A percentile compares a stretch with the other conserved stretches of the same genome.
Evolutionary conservation across 2,888 invertebrate genomes (phyloP).

Genomic region (Epicampocera succincta): DNA sequence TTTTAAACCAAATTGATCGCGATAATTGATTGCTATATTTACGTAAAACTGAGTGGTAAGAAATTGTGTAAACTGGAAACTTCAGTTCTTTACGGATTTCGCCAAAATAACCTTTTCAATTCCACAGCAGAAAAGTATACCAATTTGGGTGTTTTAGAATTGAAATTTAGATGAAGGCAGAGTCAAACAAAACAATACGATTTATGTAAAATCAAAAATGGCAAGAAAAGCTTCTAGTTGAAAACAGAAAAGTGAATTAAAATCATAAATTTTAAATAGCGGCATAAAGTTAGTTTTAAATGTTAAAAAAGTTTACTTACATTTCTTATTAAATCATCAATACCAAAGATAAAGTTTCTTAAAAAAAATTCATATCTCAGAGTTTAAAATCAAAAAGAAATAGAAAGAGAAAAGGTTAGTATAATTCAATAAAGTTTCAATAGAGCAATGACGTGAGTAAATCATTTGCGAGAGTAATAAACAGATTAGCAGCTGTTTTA

Average conservation of each 20-base stretch:
- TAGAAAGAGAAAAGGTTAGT: conserved; percentile 58
- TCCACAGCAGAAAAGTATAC: too few species aligned
- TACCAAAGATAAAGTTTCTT: conserved; percentile 63
- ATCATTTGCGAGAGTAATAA: conserved; percentile 43
- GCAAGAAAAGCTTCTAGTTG: background rate
- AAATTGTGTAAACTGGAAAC: too few species aligned
- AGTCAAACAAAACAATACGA: too few species aligned
- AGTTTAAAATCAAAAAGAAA: conserved; percentile 54
- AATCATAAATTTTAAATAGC: background rate
- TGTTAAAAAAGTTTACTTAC: conserved; percentile 56
- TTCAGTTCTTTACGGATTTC: too few species aligned
- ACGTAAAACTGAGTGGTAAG: too few species aligned
- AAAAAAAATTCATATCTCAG: conserved; percentile 57
- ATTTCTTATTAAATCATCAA: conserved; percentile 67
- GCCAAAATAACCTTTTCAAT: too few species aligned
- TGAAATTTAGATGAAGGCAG: too few species aligned
- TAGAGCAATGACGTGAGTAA: conserved; percentile 5
- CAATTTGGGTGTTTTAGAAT: too few species aligned
- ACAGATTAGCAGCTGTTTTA: conserved; percentile 64
- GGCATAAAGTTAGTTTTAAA: conserved; percentile 16
- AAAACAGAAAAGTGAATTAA: background rate
- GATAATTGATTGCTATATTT: too few species aligned
- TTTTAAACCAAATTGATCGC: too few species aligned
- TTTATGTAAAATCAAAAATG: background rate
- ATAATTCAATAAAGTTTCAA: conserved; percentile 42